Conservation (phyloP, 2,888 invertebrate species). For the Xanthia togata region DNA sequence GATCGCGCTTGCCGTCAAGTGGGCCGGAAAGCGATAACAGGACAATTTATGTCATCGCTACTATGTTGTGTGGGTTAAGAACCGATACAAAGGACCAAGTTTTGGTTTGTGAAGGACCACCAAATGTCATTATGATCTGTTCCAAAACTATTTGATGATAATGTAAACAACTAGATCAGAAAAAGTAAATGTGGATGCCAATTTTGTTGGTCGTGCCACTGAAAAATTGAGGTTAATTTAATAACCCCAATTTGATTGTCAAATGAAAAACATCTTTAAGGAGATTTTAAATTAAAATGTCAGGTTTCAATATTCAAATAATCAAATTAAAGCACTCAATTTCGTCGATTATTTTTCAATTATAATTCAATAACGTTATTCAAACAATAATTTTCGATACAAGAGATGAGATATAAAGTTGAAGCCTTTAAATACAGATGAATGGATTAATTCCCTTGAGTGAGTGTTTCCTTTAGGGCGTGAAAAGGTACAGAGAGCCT, state of each 20-base stretch:
- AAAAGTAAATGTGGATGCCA: neutral
- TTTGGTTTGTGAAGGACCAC: neutral
- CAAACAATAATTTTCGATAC: no score
- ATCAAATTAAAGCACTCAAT: no score
- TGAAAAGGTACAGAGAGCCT: neutral
- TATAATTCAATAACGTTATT: no score
- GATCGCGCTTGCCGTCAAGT: slow-evolving; percentile 73
- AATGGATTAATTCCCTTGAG: no score
- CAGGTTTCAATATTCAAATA: no score
- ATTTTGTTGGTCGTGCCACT: neutral
- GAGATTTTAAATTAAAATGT: no score
- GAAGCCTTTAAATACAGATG: no score
- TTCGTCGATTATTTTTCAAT: no score
- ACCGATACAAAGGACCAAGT: slow-evolving; percentile 44
- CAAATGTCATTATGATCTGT: neutral
- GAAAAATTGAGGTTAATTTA: neutral
- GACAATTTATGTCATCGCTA: slow-evolving; percentile 76
- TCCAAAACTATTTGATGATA: neutral
- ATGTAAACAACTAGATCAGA: neutral
- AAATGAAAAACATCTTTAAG: no score
- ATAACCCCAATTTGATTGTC: no score
- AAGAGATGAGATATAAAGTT: no score
- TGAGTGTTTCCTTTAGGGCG: no score
- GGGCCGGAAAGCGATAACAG: slow-evolving; percentile 80
- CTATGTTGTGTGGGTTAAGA: slow-evolving; percentile 50